Conservation (phyloP, 2,113 vertebrate genomes). For the Eurypyga helias region DNA sequence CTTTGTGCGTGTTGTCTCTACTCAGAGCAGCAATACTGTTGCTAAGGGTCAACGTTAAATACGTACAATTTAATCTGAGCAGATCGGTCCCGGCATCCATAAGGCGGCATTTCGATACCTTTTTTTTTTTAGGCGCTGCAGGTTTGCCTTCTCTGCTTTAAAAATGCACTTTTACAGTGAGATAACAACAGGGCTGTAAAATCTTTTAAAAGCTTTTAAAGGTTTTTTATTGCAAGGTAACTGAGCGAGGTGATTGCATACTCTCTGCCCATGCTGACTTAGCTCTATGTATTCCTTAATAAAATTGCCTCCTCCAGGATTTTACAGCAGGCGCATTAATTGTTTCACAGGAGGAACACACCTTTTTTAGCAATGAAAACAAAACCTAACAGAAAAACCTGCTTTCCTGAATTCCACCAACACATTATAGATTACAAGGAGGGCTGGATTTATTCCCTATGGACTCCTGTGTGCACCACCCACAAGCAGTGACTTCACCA, state of each 20-base stretch:
- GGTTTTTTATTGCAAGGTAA: not conserved
- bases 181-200: not conserved
- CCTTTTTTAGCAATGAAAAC: not conserved
- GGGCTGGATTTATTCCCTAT: not conserved
- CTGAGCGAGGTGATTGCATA: not conserved
- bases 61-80: not conserved
- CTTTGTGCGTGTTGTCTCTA: not conserved
- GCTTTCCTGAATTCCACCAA: not conserved
- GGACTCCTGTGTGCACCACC: not conserved
- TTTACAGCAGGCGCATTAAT: not conserved
- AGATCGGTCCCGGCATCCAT: accelerated
- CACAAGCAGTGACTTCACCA: not conserved
- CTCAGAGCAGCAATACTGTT: not conserved
- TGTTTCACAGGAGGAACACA: not conserved
- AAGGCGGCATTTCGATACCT: not conserved
- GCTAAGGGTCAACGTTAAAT: not conserved
- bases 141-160: not conserved
- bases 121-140: not conserved
- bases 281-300: not conserved
- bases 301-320: not conserved
- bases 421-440: not conserved
- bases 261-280: not conserved
- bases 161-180: not conserved
- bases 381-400: not conserved
- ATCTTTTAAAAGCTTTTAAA: not conserved